These are phyloP conservation scores for Yponomeuta malinellus DNA, from an alignment of 2,888 invertebrate genomes.

Conservation along the genomic window DNA sequence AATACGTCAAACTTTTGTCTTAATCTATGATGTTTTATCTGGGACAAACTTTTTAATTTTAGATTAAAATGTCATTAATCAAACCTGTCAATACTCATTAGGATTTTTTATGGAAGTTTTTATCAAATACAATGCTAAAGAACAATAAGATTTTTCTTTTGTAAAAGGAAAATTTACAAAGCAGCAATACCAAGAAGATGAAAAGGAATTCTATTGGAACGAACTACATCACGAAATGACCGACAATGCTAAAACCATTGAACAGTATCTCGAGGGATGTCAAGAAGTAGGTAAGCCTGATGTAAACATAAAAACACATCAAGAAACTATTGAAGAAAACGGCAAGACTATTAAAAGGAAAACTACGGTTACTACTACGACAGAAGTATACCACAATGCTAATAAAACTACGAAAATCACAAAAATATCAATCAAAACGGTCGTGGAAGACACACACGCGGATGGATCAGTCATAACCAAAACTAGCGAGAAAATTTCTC, in stretches of 20 bases:
- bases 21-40: too few relatives aligned
- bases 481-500: constrained; percentile 25
- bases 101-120: too few relatives aligned
- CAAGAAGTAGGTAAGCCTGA: constrained; percentile 24
- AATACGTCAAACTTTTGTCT: too few relatives aligned
- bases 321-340: constrained; percentile 21
- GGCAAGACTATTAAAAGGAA: constrained; percentile 23
- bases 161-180: neutral
- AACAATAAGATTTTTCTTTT: too few relatives aligned
- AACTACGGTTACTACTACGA: constrained; percentile 25
- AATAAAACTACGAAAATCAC: constrained; percentile 21
- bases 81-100: too few relatives aligned
- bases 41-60: too few relatives aligned
- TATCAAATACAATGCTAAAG: too few relatives aligned
- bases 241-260: constrained; percentile 46
- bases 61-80: too few relatives aligned
- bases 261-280: constrained; percentile 38
- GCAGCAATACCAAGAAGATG: constrained; percentile 40
- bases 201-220: constrained; percentile 57
- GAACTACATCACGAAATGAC: constrained; percentile 49
- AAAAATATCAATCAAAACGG: constrained; percentile 24
- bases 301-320: constrained; percentile 20
- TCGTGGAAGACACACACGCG: constrained; percentile 25
- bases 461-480: constrained; percentile 24
- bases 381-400: constrained; percentile 22